Evolutionary conservation across 2,113 vertebrate genomes (phyloP).

Genomic region (Cichladusa arquata): DNA sequence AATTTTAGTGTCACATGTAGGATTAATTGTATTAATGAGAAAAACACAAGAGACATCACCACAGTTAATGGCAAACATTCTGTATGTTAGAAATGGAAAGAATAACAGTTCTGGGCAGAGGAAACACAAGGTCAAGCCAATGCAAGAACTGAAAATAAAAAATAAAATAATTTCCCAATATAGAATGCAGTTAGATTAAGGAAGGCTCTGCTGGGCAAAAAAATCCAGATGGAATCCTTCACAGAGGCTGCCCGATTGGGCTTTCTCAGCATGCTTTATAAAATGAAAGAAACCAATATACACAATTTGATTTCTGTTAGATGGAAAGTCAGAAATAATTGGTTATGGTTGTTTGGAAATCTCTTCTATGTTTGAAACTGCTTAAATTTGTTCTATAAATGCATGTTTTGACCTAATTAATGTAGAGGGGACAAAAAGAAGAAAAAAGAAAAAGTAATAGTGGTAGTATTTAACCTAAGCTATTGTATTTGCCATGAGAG

Average conservation of each 20-base stretch:
- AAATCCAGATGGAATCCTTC: background rate
- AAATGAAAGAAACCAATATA: background rate
- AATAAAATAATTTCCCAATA: background rate
- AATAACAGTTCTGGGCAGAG: background rate
- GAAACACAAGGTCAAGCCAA: background rate
- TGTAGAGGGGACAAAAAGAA: background rate
- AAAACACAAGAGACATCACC: background rate
- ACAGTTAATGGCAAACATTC: background rate
- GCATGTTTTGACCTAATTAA: background rate
- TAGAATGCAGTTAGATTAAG: background rate
- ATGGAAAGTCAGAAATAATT: constrained; percentile 26
- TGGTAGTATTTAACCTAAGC: background rate
- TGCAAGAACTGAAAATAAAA: background rate
- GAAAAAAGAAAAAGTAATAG: background rate
- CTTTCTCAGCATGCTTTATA: background rate
- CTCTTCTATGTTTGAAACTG: background rate
- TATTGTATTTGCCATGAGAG: background rate
- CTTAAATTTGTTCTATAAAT: constrained; percentile 32
- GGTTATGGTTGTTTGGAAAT: background rate
- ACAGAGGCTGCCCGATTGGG: background rate
- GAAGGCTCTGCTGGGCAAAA: background rate
- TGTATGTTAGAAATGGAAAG: background rate
- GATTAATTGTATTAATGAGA: background rate
- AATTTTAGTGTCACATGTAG: background rate
- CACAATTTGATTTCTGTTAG: constrained; percentile 25